phyloP scores from a whole-genome alignment of 2,797 vertebrate species.

The Dicrostonyx torquatus region DNA sequence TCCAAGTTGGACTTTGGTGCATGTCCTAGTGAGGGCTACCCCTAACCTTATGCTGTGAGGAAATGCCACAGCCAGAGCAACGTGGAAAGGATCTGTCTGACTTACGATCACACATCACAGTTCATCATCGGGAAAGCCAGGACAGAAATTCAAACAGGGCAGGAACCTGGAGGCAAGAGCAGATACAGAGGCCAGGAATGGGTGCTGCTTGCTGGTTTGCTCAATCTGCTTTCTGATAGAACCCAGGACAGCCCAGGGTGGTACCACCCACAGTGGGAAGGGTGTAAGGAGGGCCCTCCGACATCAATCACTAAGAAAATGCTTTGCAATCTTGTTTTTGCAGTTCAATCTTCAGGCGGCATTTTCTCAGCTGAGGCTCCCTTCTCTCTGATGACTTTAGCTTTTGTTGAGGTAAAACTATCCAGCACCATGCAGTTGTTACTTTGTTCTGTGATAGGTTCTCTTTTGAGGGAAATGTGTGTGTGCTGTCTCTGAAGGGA shows the following conservation, averaged over 20 bases:
- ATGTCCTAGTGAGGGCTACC: neutral
- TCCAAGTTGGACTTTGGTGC: neutral
- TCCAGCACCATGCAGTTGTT: neutral
- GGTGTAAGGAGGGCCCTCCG: neutral
- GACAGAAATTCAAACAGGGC: no score
- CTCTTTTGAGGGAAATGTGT: neutral
- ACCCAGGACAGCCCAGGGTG: neutral
- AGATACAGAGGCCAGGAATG: neutral
- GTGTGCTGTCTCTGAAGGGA: neutral
- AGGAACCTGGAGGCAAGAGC: neutral
- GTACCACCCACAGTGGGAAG: neutral
- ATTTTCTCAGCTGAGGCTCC: neutral
- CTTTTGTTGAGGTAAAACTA: neutral
- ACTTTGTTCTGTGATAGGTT: neutral
- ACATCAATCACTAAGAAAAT: neutral
- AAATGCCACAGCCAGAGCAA: neutral
- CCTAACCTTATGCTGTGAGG: neutral
- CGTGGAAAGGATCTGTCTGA: neutral
- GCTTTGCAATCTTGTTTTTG: neutral
- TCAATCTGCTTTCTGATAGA: constrained; percentile 88
- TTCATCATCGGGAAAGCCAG: neutral
- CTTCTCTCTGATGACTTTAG: neutral
- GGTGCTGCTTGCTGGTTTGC: neutral
- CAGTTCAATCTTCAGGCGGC: neutral
- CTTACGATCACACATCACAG: neutral